Base-by-base conservation (phyloP, 64 coral and sea anemone species). In the Pocillopora verrucosa region DNA sequence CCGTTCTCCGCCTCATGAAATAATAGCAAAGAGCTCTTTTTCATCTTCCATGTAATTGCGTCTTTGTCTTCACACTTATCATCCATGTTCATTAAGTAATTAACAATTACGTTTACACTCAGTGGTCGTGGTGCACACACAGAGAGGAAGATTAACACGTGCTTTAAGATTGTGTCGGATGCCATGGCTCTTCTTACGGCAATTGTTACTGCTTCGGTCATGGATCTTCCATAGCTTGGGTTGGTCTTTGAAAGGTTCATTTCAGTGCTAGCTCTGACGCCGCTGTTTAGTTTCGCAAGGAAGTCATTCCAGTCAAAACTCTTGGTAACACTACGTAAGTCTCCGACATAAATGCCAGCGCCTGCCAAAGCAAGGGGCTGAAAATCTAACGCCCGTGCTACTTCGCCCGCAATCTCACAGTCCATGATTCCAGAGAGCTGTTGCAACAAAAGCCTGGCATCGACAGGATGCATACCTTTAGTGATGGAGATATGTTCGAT, bases 141-240 rank as follows among this genome's bases (percentile, higher is more conserved):
- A 60, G 91, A 88, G 30, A 93, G 13, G 34, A 93, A 93, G 16
- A 25, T 34, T 58, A 93, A 93, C 9, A 86, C 86, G 60, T 74
- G 58, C 30, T 72, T 88, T 36, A 93, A 60, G 59, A 87, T 67
- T 17, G 65, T 34, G 56, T 88, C 72, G 35, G 20, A 34, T 60
- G 75, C 58, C 10, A 51, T 59, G 45, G 17, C 68, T 74, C n/a
- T 73, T 37, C 74, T 59, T 30, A 93, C 57, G 30, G 91, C 77
- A 22, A 88, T 59, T 16, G 13, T 19, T 10, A 88, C 56, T 0
- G 86, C 91, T 16, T 14, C 58, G 3, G 77, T 88, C 91, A 93
- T 88, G 3, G 91, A 72, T 25, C 15, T 80, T 16, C 45, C 64
- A 80, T 80, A 92, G 2, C 13, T 59, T 24, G 13, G 45, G 38